phyloP scores from a whole-genome alignment of 2,888 invertebrate species.

The Melipona bicolor region DNA sequence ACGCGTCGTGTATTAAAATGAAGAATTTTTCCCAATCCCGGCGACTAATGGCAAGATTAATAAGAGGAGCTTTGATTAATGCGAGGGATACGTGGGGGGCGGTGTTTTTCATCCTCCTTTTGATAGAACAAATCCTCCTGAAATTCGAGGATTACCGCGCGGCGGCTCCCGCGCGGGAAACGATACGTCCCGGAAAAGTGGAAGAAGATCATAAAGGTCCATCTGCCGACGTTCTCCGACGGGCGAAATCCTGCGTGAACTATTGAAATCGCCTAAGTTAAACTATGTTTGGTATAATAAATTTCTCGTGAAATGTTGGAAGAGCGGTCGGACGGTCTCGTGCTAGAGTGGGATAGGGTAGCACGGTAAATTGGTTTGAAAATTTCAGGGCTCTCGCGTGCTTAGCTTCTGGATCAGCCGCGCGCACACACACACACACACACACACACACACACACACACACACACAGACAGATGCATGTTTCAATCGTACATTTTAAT shows the following conservation, averaged over 20 bases:
- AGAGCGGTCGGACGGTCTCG: not conserved
- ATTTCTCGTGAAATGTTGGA: conserved; percentile 13
- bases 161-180: not conserved
- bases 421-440: too few species aligned
- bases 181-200: conserved; percentile 8
- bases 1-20: too few species aligned
- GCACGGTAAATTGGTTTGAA: conserved; percentile 34
- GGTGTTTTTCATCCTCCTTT: not conserved
- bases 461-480: not conserved
- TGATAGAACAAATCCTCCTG: not conserved
- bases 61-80: not conserved
- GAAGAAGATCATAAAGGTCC: conserved; percentile 21
- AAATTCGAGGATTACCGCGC: conserved; percentile 22
- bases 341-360: not conserved
- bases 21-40: too few species aligned
- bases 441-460: too few species aligned
- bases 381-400: conserved; percentile 12
- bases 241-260: conserved; percentile 26
- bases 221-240: not conserved
- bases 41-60: not conserved
- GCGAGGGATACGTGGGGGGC: not conserved
- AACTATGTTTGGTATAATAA: conserved; percentile 36
- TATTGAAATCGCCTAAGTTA: conserved; percentile 32
- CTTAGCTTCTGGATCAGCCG: not conserved
- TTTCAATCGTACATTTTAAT: conserved; percentile 22